Evolutionary conservation across 2,888 invertebrate species (phyloP), one percentile per base, ranked within the genome.

Genomic region (Phania funesta): DNA sequence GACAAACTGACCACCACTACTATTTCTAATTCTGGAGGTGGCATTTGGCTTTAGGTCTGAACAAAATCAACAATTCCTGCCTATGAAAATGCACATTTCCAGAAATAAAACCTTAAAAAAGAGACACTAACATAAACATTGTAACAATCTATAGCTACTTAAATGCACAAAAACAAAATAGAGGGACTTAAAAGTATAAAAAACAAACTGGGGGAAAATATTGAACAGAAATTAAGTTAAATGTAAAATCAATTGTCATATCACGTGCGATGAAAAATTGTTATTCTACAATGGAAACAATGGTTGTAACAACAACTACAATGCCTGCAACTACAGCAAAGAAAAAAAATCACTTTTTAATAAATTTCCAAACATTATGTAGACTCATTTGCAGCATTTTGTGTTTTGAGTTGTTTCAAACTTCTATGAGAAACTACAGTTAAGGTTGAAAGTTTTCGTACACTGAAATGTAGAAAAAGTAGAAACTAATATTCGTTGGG

Each of bases 221-320:
- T 70, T 65, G 60, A 67, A 79, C 41, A 52, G 67, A 82, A 82
- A 82, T 82, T 82, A 75, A 82, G 82, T 78, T 82, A 78, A 82
- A 82, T 78, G 70, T 78, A 78, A 82, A 82, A 82, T 82, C 82
- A 82, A 82, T 82, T 82, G 82, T 82, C 82, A 82, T 82, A 82
- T 82, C 82, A 77, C 77, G 83, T 76, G 75, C 81, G 71, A 71
- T 84, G 78, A 78, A 84, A 73, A 81, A 83, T 79, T 80, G 77
- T 74, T 77, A 80, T 74, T 56, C 75, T 58, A 64, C 76, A 82
- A 74, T 80, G 73, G 50, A 56, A 78, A 79, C 76, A 84, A 60
- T 54, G 70, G 20, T 29, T 67, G 44, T 26, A 60, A 50, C 58
- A 60, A 60, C 60, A 65, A 58, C 18, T 32, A 44, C 52, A 32